Evolutionary conservation across 2,797 vertebrate genomes (phyloP), one percentile per base, ranked within the genome.

Genomic region (Intellagama lesueurii): DNA sequence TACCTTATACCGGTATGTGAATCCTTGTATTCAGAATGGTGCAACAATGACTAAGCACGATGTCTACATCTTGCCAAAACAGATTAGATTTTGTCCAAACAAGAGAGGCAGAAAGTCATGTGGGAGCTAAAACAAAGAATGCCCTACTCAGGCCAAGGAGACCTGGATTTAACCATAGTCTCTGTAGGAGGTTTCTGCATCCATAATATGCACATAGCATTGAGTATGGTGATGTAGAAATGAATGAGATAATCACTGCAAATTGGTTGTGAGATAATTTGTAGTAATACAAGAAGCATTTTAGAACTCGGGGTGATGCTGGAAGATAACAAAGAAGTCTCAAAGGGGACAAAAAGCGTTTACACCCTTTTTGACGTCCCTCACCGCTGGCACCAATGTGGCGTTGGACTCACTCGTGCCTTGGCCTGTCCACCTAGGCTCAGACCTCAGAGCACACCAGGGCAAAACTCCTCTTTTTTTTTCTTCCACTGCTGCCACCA

Each of bases 11-110:
- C 83, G 88, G 26, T 86, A 86, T 79, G 87, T 40, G 91, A 93
- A 28, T 44, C 49, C 49, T 92, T 92, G 52, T 78, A 82, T 81
- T 91, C 69, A 44, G 88, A 47, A 84, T 77, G 91, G 44, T 79
- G 86, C 24, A 87, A 60, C 93, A 87, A 14, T 93, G 92, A 94
- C 91, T 92, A 95, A 95, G 89, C 91, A 95, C 7, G 56, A 56
- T 86, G 92, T 95, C 81, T 85, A 86, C 89, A 87, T 56, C 73
- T 85, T 86, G 64, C 60, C 40, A 86, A 89, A 28, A 9, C 3
- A 79, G 72, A 70, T 69, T 83, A 17, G 56, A 44, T 90, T 24
- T 78, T 86, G 44, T 87, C 35, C 69, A 90, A 92, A 49, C 7
- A n/a, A 56, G 89, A 72, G 14, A 12, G 11, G 80, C 19, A 83